phyloP scores from a whole-genome alignment of 2,797 vertebrate genomes.

The Pseudochaenichthys georgianus region DNA sequence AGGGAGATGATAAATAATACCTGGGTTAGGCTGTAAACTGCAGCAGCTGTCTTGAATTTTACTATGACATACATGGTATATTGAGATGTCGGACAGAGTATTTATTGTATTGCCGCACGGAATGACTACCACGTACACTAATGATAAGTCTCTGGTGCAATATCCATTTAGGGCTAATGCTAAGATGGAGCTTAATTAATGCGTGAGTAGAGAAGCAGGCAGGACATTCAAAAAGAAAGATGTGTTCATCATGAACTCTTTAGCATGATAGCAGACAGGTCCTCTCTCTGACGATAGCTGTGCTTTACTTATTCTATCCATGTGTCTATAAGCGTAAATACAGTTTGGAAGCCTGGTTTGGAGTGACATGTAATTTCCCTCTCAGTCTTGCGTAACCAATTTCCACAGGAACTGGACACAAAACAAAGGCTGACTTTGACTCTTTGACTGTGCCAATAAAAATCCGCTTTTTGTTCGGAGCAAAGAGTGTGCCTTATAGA shows the following conservation, averaged over 20 bases:
- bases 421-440: constrained; percentile 61
- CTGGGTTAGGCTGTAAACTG: constrained; percentile 34
- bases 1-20: constrained; percentile 58
- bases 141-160: constrained; percentile 68
- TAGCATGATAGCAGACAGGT: constrained; percentile 38
- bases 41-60: constrained; percentile 51
- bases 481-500: constrained; percentile 58
- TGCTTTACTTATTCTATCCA: constrained; percentile 46
- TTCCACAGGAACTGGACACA: constrained; percentile 63
- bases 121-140: constrained; percentile 34
- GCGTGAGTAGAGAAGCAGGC: constrained; percentile 31
- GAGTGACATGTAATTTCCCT: constrained; percentile 54
- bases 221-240: constrained; percentile 32
- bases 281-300: constrained; percentile 29
- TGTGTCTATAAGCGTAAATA: constrained; percentile 62
- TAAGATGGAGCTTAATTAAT: constrained; percentile 40
- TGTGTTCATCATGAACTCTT: constrained; percentile 41
- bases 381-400: constrained; percentile 59
- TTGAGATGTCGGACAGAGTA: constrained; percentile 61
- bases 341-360: constrained; percentile 50
- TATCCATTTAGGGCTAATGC: constrained; percentile 56
- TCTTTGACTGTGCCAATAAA: constrained; percentile 52
- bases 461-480: constrained; percentile 61
- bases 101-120: constrained; percentile 50
- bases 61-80: constrained; percentile 52